Base-by-base conservation (phyloP, 2,113 vertebrate species). In the Pogona vitticeps region DNA sequence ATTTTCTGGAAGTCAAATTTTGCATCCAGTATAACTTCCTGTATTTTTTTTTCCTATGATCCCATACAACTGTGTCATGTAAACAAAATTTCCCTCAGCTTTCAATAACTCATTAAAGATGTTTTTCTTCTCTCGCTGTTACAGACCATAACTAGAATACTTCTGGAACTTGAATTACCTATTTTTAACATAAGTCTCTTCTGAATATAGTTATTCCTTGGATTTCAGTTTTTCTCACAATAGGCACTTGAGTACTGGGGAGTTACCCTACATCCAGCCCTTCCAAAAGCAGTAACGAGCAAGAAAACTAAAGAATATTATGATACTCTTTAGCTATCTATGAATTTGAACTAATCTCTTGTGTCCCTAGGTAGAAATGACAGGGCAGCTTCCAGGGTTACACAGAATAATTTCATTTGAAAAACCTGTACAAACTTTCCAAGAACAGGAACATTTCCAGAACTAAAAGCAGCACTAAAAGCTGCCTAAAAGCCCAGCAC, bases 401-500 rank as follows among this genome's bases (percentile, higher is more conserved):
- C 31, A 33, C 52, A 81, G 40, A 56, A 8, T 18, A 21, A 40
- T 75, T 75, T 75, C 36, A 17, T 33, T 63, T 75, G 63, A 75
- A 36, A 61, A 75, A 84, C 36, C 15, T 2, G 33, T n/a, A 36
- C 36, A 84, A 75, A 40, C 58, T 75, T 84, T 84, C 71, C 56
- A 63, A 83, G 33, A 73, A 83, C 40, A 82, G 80, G 65, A 42
- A 12, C 46, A 40, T 28, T 40, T 61, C 70, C n/a, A 75, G 26
- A 38, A 84, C 70, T 83, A 73, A 83, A 72, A 73, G 31, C 71
- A 84, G 71, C 56, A 63, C 71, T 75, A 31, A 84, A 84, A 75
- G 71, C 28, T 84, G 71, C 38, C 82, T 84, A 61, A 75, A 84
- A 84, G 38, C 71, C 75, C 82, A 83, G 36, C 40, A 31, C 2